Conservation (phyloP, 2,797 vertebrate species). For the Etheostoma nigrum region DNA sequence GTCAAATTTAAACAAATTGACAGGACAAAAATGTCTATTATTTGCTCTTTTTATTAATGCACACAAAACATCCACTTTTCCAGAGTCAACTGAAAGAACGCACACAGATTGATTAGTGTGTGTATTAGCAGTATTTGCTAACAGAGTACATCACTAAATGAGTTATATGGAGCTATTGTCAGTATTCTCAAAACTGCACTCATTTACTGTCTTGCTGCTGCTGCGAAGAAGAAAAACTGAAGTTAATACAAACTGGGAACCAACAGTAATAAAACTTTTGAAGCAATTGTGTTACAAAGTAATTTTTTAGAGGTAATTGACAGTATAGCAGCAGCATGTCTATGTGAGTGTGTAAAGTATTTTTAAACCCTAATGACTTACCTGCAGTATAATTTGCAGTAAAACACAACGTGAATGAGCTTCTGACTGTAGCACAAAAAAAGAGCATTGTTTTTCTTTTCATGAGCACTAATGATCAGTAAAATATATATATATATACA, state of each 20-base stretch:
- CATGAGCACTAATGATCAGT: not conserved
- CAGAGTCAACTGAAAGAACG: not conserved
- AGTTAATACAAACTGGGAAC: not conserved
- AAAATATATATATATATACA: not conserved
- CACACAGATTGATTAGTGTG: not conserved
- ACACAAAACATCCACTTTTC: not conserved
- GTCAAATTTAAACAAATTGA: slow-evolving; percentile 7
- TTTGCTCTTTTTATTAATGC: not conserved
- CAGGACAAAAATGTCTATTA: not conserved
- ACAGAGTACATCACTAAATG: not conserved
- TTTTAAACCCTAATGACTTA: not conserved
- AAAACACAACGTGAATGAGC: not conserved
- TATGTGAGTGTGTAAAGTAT: not conserved
- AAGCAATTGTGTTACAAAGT: not conserved
- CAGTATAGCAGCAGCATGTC: not conserved
- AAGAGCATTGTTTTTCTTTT: not conserved
- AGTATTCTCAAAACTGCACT: not conserved
- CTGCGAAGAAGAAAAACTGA: not conserved
- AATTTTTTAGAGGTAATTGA: not conserved
- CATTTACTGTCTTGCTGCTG: not conserved
- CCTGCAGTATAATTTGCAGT: not conserved
- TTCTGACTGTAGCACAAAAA: not conserved
- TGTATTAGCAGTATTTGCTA: not conserved
- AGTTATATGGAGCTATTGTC: slow-evolving; percentile 9
- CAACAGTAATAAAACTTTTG: not conserved